Percentiles rank a stretch among this genome's conserved stretches.
These are phyloP conservation scores for Corbicula japonica DNA, from an alignment of 2,888 invertebrate species.

Conservation along the genomic window DNA sequence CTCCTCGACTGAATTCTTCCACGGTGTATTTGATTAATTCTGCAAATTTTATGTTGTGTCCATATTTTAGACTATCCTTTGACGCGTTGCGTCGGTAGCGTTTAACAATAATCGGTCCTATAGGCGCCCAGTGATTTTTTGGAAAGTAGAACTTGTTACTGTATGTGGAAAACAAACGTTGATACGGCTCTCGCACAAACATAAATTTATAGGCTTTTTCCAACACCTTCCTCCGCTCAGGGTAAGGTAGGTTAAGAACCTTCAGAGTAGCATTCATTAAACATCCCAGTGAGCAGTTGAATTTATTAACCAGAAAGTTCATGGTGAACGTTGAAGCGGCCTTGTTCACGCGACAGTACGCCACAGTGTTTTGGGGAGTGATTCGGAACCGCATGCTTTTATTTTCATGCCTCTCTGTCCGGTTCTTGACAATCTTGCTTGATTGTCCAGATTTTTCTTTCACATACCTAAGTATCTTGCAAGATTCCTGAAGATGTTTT, in stretches of 20 bases:
- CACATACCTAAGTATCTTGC: too few relatives aligned
- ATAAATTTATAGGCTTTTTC: neutral
- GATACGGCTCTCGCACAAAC: slow-evolving; percentile 15
- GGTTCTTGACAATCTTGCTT: too few relatives aligned
- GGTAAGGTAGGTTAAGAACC: neutral
- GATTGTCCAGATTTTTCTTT: too few relatives aligned
- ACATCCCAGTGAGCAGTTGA: neutral
- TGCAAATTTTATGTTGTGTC: neutral
- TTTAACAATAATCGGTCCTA: neutral
- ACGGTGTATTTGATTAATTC: neutral
- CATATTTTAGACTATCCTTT: neutral
- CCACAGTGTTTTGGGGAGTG: neutral
- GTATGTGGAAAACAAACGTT: slow-evolving; percentile 6
- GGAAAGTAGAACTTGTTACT: slow-evolving; percentile 15
- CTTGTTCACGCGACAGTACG: neutral
- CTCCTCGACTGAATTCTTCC: neutral
- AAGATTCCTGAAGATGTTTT: too few relatives aligned
- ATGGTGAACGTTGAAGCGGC: neutral
- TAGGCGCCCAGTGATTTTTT: slow-evolving; percentile 1
- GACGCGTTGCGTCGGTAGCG: neutral
- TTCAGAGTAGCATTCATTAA: neutral
- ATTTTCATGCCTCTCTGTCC: too few relatives aligned
- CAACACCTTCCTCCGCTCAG: neutral
- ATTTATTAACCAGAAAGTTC: neutral
- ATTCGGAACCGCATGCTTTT: too few relatives aligned